Evolutionary conservation across 92 coral and sea anemone genomes (phyloP).

Genomic region (Anthopleura xanthogrammica): DNA sequence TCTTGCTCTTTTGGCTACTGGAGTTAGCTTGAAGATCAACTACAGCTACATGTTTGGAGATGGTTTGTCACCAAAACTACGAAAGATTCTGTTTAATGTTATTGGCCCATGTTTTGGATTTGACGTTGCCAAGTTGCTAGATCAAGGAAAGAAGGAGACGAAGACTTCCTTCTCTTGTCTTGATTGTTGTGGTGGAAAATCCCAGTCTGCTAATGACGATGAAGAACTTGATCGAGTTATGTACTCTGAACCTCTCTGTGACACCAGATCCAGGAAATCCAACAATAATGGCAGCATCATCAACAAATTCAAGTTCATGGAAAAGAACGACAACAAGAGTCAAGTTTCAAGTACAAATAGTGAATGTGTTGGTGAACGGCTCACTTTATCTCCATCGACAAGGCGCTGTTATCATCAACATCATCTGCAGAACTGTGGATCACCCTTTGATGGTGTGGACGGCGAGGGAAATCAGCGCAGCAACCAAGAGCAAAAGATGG

Average conservation of each 20-base stretch:
- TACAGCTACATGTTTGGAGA: conserved; percentile 49
- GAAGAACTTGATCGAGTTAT: conserved; percentile 4
- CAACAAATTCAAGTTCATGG: conserved; percentile 5
- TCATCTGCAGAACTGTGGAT: background rate
- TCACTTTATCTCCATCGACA: background rate
- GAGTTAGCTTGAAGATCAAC: conserved; percentile 40
- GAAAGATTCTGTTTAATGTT: conserved; percentile 36
- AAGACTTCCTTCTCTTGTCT: background rate
- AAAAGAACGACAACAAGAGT: background rate
- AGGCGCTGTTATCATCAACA: background rate
- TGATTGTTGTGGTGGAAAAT: conserved; percentile 5
- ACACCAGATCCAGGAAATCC: background rate
- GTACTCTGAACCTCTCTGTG: background rate
- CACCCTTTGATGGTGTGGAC: background rate
- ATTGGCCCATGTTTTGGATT: conserved; percentile 57
- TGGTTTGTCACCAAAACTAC: conserved; percentile 18
- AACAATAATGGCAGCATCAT: conserved; percentile 1
- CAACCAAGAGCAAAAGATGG: conserved; percentile 1
- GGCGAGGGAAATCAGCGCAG: background rate
- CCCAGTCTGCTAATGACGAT: background rate
- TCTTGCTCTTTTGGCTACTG: conserved; percentile 41
- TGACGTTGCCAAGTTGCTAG: conserved; percentile 18
- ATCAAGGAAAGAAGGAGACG: background rate
- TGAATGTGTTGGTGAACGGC: background rate
- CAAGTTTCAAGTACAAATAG: background rate